phyloP scores from a whole-genome alignment of 2,797 vertebrate genomes.

The Chanos chanos region DNA sequence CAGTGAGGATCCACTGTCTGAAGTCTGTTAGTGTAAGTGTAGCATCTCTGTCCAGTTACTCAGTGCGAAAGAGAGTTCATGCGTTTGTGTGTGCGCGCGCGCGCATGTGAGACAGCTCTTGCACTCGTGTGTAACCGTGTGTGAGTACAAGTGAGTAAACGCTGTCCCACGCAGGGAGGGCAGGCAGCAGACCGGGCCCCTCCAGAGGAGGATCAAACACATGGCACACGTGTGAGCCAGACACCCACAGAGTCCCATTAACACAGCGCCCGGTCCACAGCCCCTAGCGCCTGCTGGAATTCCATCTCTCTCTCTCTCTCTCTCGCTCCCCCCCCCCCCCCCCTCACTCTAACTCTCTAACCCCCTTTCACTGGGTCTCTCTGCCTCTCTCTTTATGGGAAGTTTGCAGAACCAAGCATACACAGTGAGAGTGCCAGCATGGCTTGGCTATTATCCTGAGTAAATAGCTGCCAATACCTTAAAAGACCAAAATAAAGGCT shows the following conservation, averaged over 20 bases:
- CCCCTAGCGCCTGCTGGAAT: neutral
- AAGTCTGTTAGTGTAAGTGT: neutral
- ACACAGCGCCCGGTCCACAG: slow-evolving; percentile 10
- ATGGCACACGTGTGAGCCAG: slow-evolving; percentile 48
- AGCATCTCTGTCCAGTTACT: neutral
- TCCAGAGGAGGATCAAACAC: slow-evolving; percentile 45
- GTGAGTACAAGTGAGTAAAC: slow-evolving; percentile 23
- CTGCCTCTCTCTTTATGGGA: neutral
- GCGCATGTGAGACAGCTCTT: too few relatives aligned
- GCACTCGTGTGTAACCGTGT: neutral
- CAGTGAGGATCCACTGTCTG: too few relatives aligned
- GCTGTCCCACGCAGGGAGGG: slow-evolving; percentile 29
- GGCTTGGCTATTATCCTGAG: slow-evolving; percentile 26
- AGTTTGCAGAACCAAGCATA: neutral
- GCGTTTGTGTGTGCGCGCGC: too few relatives aligned
- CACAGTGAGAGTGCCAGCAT: slow-evolving; percentile 18
- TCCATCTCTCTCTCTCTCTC: neutral
- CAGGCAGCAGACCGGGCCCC: slow-evolving; percentile 26
- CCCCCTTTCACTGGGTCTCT: neutral
- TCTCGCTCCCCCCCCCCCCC: neutral
- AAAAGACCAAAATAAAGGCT: slow-evolving; percentile 33
- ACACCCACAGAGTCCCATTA: slow-evolving; percentile 49
- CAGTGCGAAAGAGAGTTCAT: neutral
- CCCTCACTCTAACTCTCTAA: neutral
- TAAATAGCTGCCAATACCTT: slow-evolving; percentile 37